These are phyloP conservation scores for Parnassius orleans DNA, from an alignment of 2,888 invertebrate species.

Conservation along the genomic window DNA sequence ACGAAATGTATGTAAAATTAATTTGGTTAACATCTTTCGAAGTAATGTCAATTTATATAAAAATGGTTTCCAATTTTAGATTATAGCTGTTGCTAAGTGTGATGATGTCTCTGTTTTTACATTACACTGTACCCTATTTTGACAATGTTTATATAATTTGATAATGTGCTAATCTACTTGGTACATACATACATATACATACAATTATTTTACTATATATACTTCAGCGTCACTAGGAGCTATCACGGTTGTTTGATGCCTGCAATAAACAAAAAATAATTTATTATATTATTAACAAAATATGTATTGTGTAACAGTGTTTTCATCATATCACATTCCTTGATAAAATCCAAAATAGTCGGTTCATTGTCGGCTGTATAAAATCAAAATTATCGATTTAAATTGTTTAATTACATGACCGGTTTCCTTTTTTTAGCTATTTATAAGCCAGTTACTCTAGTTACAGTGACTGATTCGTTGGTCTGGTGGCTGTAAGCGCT, in stretches of 20 bases:
- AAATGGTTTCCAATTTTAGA: no score
- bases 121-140: constrained; percentile 15
- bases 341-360: no score
- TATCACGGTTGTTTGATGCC: not conserved
- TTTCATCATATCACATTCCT: no score
- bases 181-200: constrained; percentile 27
- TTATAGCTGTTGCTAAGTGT: no score
- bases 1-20: not conserved
- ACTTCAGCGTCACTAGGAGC: constrained; percentile 12
- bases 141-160: constrained; percentile 15
- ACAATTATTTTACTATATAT: constrained; percentile 22
- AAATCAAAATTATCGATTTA: no score
- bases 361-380: no score
- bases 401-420: no score
- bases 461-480: no score
- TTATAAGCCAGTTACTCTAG: no score
- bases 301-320: no score
- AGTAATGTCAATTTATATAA: not conserved
- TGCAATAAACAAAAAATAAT: constrained; percentile 4
- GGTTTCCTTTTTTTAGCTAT: no score
- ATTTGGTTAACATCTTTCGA: not conserved
- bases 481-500: no score
- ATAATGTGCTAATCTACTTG: constrained; percentile 23
- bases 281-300: not conserved
- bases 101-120: constrained; percentile 2